Conservation (phyloP, 2,113 vertebrate species). For the Bambusicola thoracicus region DNA sequence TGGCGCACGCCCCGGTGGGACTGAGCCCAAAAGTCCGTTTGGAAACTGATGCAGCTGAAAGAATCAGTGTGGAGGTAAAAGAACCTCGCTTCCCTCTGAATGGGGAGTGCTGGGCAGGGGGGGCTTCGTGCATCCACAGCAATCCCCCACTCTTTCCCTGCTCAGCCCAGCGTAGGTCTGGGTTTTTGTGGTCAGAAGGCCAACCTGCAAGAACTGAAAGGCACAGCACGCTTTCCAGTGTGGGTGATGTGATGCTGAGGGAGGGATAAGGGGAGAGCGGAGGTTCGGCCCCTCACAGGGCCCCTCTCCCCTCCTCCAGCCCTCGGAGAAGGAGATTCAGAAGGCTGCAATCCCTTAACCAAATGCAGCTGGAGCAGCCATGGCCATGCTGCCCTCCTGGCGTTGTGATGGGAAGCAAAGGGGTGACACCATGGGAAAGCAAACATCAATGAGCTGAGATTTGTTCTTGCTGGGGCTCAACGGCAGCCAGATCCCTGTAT, state of each 20-base stretch:
- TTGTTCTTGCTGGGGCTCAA: accelerated
- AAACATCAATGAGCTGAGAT: background rate
- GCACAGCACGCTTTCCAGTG: accelerated
- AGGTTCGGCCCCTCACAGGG: slow-evolving; percentile 7
- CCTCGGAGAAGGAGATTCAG: background rate
- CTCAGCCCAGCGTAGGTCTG: background rate
- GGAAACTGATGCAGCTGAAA: slow-evolving; percentile 1
- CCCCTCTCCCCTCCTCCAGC: background rate
- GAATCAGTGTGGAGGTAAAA: background rate
- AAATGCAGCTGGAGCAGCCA: slow-evolving; percentile 5
- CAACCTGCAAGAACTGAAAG: background rate
- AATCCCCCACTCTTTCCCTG: no score
- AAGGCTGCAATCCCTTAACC: background rate
- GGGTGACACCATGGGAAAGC: background rate
- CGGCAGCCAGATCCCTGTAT: background rate
- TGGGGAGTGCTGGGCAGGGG: background rate
- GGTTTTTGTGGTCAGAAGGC: background rate
- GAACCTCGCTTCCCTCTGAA: background rate
- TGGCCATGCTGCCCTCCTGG: background rate
- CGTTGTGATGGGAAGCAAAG: background rate
- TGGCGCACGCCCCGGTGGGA: background rate
- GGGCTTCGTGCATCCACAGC: background rate
- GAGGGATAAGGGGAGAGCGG: accelerated
- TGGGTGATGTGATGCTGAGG: accelerated
- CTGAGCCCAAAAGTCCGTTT: background rate